A percentile compares a stretch with the other conserved stretches of the same genome.
These are phyloP conservation scores for Epistrophe grossulariae DNA, from an alignment of 2,888 invertebrate genomes.

Conservation along the genomic window DNA sequence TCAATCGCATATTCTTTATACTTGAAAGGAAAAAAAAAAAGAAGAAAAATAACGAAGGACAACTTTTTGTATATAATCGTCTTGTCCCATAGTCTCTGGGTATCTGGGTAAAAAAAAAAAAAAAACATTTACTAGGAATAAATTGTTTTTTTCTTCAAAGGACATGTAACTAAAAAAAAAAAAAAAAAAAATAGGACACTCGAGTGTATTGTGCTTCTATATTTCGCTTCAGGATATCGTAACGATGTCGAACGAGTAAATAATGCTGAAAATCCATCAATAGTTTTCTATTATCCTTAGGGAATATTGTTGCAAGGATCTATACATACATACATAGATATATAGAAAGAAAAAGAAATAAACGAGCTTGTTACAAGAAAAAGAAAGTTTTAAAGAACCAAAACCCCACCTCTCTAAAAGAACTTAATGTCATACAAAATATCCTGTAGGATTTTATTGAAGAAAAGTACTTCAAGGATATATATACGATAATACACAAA, in stretches of 20 bases:
- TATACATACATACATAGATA: neutral
- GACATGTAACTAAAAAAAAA: slow-evolving; percentile 4
- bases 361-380: slow-evolving; percentile 25
- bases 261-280: slow-evolving; percentile 72
- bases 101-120: neutral
- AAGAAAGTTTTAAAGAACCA: slow-evolving; percentile 18
- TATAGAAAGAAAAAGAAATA: neutral
- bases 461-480: slow-evolving; percentile 40
- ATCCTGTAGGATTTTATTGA: slow-evolving; percentile 17
- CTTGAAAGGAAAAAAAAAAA: neutral
- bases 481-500: slow-evolving; percentile 20
- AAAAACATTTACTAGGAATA: slow-evolving; percentile 1
- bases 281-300: slow-evolving; percentile 61
- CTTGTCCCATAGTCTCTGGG: neutral
- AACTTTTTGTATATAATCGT: neutral
- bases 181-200: slow-evolving; percentile 13
- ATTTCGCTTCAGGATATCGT: slow-evolving; percentile 33
- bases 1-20: neutral
- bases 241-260: slow-evolving; percentile 66
- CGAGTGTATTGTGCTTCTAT: slow-evolving; percentile 34
- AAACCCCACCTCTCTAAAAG: slow-evolving; percentile 4
- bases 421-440: slow-evolving; percentile 15
- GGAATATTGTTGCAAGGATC: slow-evolving; percentile 36
- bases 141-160: neutral
- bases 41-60: slow-evolving; percentile 8